Conservation (phyloP, 2,888 invertebrate species). For the Pedicia rivosa region DNA sequence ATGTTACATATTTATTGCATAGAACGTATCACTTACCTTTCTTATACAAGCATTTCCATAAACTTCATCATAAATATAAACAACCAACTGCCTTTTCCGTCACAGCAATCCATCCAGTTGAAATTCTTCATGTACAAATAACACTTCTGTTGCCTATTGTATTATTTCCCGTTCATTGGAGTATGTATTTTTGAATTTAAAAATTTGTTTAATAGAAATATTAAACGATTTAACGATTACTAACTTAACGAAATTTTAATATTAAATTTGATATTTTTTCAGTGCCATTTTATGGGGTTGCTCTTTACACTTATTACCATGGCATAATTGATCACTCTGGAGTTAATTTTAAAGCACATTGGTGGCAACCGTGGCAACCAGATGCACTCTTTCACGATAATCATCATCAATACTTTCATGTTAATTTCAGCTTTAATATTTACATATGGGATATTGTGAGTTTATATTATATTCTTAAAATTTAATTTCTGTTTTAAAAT, state of each 20-base stretch:
- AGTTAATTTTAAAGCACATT: slow-evolving; percentile 49
- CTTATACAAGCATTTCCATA: slow-evolving; percentile 55
- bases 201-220: neutral
- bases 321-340: slow-evolving; percentile 64
- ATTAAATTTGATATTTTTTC: slow-evolving; percentile 11
- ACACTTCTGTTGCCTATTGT: slow-evolving; percentile 44
- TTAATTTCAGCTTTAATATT: slow-evolving; percentile 61
- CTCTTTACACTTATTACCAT: slow-evolving; percentile 49
- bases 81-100: slow-evolving; percentile 62
- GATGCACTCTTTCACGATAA: slow-evolving; percentile 60
- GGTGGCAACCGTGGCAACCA: slow-evolving; percentile 67
- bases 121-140: slow-evolving; percentile 46
- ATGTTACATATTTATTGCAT: slow-evolving; percentile 48
- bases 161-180: slow-evolving; percentile 45
- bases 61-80: slow-evolving; percentile 58
- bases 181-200: slow-evolving; percentile 32
- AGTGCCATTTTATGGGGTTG: slow-evolving; percentile 31
- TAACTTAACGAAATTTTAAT: neutral
- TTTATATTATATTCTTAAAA: slow-evolving; percentile 1
- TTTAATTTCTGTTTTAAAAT: slow-evolving; percentile 7
- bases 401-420: slow-evolving; percentile 63
- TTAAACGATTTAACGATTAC: too few relatives aligned
- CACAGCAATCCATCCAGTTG: slow-evolving; percentile 56
- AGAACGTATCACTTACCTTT: slow-evolving; percentile 49
- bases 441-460: slow-evolving; percentile 48